Percentiles rank a stretch among this genome's conserved stretches.
Evolutionary conservation across 2,797 vertebrate genomes (phyloP).

Genomic region (Trachurus trachurus): DNA sequence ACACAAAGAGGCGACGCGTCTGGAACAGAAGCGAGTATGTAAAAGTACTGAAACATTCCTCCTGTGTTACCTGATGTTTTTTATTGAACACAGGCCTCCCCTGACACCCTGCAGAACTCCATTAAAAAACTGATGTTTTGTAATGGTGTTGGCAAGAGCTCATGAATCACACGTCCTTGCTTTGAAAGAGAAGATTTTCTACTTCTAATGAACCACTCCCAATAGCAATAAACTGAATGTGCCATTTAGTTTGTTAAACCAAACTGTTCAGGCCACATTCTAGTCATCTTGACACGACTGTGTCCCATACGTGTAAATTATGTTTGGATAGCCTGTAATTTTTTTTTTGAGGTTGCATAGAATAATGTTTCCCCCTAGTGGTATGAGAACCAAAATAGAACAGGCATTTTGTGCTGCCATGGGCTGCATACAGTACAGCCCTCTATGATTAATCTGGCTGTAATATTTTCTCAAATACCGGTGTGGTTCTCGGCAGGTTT

Average conservation of each 20-base stretch:
- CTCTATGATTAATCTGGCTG: conserved; percentile 23
- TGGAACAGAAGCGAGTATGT: conserved; percentile 28
- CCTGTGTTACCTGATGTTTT: conserved; percentile 31
- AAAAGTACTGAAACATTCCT: conserved; percentile 41
- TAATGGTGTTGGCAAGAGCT: conserved; percentile 51
- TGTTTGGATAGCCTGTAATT: conserved; percentile 43
- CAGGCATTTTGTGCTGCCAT: conserved; percentile 28
- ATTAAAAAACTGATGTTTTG: conserved; percentile 65
- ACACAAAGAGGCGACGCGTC: conserved; percentile 26
- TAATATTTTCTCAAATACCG: conserved; percentile 13
- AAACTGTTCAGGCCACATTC: conserved; percentile 38
- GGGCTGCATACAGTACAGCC: conserved; percentile 10
- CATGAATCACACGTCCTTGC: conserved; percentile 45
- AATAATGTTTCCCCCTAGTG: conserved; percentile 84
- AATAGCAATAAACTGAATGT: conserved; percentile 30
- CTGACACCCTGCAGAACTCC: conserved; percentile 38
- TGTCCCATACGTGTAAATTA: conserved; percentile 36
- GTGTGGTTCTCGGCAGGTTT: neutral
- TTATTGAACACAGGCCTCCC: conserved; percentile 46
- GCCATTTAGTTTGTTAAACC: conserved; percentile 53
- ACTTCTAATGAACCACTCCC: conserved; percentile 30
- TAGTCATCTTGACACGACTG: conserved; percentile 32
- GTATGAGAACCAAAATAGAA: conserved; percentile 60
- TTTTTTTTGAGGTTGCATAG: conserved; percentile 59
- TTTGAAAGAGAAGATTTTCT: conserved; percentile 23